Base-by-base conservation (phyloP, 2,113 vertebrate species). In the Ceyx margarethae region DNA sequence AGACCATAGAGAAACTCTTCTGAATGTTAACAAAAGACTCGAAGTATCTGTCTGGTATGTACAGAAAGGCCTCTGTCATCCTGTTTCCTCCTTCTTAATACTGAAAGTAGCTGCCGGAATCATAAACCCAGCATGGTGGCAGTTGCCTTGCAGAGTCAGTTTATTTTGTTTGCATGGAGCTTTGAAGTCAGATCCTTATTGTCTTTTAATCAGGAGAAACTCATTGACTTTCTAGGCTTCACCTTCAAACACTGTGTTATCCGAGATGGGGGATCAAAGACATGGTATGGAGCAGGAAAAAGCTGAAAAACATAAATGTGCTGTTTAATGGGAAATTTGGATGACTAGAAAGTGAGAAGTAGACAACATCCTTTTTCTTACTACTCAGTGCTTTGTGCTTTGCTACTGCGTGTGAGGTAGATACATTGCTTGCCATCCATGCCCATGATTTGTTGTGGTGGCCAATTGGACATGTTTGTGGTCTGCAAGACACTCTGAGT, bases 141-240 rank as follows among this genome's bases (percentile, higher is more conserved):
- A 58, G 88, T 91, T 22, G 14, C 51, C 46, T 85, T 8, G 21
- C 67, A 79, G 21, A 71, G 78, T 48, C 74, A 1, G 0, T 85
- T 85, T 89, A 61, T 86, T 91, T 91, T 64, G n/a, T 79, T 85
- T 78, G 17, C 42, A 13, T 74, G 53, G 25, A 85, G 21, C 75
- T 94, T 91, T 91, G 84, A 95, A 82, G 72, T 67, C 58, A 67
- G 43, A 64, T 91, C 60, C 19, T 89, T 15, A 35, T 54, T 89
- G 79, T 89, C 81, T 85, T 93, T 93, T 96, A 94, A 93, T 95
- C 72, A 85, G 56, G 75, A 94, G 31, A 92, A 93, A 60, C 56
- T 89, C 37, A 87, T 8, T 60, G 64, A 67, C 26, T 80, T 96
- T 79, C 71, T 85, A 85, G 64, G 54, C 67, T 87, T 91, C 35